These are phyloP conservation scores for Mustela lutreola DNA, from an alignment of 2,113 vertebrate genomes.

Conservation along the genomic window DNA sequence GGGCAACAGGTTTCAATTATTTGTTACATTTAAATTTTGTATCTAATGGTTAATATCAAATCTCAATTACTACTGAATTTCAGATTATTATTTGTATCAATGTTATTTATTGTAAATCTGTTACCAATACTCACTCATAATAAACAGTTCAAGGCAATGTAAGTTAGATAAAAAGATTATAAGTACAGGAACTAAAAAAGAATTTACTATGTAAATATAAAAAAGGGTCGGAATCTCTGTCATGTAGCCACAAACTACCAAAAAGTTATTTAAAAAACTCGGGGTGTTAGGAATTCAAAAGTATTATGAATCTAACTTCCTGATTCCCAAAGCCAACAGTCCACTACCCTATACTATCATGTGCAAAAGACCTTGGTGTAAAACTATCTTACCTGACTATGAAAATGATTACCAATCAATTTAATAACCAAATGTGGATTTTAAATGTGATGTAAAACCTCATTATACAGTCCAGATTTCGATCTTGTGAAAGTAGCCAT, in stretches of 20 bases:
- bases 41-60: neutral
- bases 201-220: neutral
- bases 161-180: neutral
- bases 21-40: neutral
- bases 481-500: neutral
- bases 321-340: neutral
- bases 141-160: neutral
- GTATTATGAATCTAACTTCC: neutral
- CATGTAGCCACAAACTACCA: neutral
- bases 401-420: constrained; percentile 14
- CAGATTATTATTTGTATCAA: neutral
- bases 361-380: neutral
- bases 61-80: neutral
- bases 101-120: neutral
- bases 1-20: neutral
- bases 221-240: neutral
- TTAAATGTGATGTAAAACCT: neutral
- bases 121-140: neutral
- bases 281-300: neutral
- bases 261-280: neutral
- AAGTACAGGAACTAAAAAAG: neutral
- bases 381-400: neutral
- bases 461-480: neutral
- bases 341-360: neutral
- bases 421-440: neutral